Evolutionary conservation across 2,113 vertebrate genomes (phyloP), one percentile per base, ranked within the genome.

Genomic region (Neopipo cinnamomea): DNA sequence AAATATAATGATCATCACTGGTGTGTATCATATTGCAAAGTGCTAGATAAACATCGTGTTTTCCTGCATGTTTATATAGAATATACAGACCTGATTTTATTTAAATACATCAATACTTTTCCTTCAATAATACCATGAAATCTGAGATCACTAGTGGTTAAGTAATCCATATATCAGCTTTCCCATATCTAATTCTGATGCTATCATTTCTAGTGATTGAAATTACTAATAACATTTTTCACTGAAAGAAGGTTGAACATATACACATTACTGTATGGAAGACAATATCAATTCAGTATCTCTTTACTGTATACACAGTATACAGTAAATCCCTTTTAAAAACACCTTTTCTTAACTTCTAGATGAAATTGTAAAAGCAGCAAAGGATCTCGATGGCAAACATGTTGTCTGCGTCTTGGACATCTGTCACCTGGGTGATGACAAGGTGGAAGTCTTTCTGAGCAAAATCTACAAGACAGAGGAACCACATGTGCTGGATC

Each of bases 321-420:
- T 42, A 42, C 18, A 55, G 31, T 19, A 77, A 76, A 63, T 27
- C 20, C 10, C 27, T 90, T 63, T 63, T 76, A 56, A 88, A 88
- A 92, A 33, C 39, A 58, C 31, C 24, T 85, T 89, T 91, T 80
- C 95, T 96, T 93, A 89, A 81, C 44, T 98, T 97, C 59, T 88
- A 98, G 98, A 77, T 97, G 92, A 98, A 85, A 87, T 97, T 89
- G 56, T 98, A 85, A 95, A 93, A 91, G 97, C 97, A 68, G 95
- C 92, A 6, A 94, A 81, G 91, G 97, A 98, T 31, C 95, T 99
- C 44, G 98, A 99, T 66, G 97, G 95, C 67, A 91, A 91, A 13
- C 98, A 98, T 7, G 96, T 99, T 17, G 90, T 99, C 85, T 98
- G 98, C 88, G 88, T 99, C 93, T 95, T 99, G 93, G 99, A 99